A percentile compares a stretch with the other conserved stretches of the same genome.
Conservation (phyloP, 2,113 vertebrate species). For the Thalassoma bifasciatum region DNA sequence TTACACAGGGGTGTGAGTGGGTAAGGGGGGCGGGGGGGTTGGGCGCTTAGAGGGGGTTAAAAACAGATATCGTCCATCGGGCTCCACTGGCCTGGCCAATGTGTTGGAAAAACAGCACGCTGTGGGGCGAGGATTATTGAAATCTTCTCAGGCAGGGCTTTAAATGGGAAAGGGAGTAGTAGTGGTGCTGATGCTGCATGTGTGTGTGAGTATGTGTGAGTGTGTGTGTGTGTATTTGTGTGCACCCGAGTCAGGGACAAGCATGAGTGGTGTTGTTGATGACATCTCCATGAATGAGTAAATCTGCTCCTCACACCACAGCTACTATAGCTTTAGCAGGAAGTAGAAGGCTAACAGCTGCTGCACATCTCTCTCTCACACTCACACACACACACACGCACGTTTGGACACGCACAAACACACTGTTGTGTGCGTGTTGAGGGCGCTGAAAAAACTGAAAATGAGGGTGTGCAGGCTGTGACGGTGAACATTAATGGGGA, state of each 20-base stretch:
- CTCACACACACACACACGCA: constrained; percentile 17
- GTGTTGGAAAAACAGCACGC: constrained; percentile 61
- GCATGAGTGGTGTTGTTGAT: constrained; percentile 64
- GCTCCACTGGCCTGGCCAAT: constrained; percentile 48
- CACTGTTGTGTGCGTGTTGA: constrained; percentile 1
- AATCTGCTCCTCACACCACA: constrained; percentile 64
- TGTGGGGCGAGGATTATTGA: constrained; percentile 69
- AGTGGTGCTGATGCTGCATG: constrained; percentile 23
- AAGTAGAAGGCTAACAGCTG: constrained; percentile 63
- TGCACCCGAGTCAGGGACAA: constrained; percentile 48
- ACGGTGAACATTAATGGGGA: constrained; percentile 78
- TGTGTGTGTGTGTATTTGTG: not conserved
- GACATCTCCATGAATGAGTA: constrained; percentile 69
- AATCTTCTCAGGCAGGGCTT: constrained; percentile 69
- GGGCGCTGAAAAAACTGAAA: constrained; percentile 52
- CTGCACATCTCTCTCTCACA: constrained; percentile 27
- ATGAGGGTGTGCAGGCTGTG: constrained; percentile 75
- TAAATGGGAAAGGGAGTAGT: constrained; percentile 58
- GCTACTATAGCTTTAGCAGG: constrained; percentile 61
- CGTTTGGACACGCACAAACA: not conserved
- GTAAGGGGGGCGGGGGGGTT: not conserved
- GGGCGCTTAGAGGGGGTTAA: constrained; percentile 4
- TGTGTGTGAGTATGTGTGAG: constrained; percentile 1
- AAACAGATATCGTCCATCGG: constrained; percentile 53
- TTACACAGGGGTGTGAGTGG: not conserved